Percentiles rank a stretch among this genome's conserved stretches.
phyloP scores from a whole-genome alignment of 2,797 vertebrate species.

The Muscicapa striata region DNA sequence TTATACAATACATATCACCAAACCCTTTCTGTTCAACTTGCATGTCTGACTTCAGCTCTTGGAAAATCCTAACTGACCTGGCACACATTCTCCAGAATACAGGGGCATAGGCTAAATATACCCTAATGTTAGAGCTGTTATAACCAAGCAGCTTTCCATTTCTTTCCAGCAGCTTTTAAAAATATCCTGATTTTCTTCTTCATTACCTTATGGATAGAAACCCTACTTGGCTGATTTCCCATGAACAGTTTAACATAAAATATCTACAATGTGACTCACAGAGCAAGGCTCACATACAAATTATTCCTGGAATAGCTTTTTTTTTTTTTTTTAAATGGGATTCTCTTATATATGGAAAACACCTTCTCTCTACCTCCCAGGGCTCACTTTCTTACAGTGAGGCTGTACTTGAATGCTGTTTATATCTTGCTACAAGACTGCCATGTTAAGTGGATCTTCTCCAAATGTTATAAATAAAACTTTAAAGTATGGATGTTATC shows the following conservation, averaged over 20 bases:
- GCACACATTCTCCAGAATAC: neutral
- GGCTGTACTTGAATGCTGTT: neutral
- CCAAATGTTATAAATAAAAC: neutral
- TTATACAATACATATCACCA: neutral
- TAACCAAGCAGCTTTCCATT: neutral
- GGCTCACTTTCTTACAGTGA: neutral
- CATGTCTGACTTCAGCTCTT: neutral
- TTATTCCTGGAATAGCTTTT: neutral
- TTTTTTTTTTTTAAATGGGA: neutral
- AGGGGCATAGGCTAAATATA: neutral
- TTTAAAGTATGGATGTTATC: neutral
- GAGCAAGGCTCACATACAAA: neutral
- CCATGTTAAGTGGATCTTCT: neutral
- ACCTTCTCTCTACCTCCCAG: neutral
- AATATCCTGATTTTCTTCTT: neutral
- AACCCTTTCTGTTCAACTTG: neutral
- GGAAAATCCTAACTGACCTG: neutral
- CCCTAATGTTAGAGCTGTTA: neutral
- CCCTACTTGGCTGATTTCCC: neutral
- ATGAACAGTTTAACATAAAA: neutral
- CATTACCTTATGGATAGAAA: neutral
- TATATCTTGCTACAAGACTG: neutral
- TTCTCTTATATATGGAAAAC: neutral
- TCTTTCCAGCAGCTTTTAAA: neutral
- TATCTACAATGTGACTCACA: neutral